These are phyloP conservation scores for Papilio protenor DNA, from an alignment of 2,888 invertebrate genomes.

Conservation along the genomic window DNA sequence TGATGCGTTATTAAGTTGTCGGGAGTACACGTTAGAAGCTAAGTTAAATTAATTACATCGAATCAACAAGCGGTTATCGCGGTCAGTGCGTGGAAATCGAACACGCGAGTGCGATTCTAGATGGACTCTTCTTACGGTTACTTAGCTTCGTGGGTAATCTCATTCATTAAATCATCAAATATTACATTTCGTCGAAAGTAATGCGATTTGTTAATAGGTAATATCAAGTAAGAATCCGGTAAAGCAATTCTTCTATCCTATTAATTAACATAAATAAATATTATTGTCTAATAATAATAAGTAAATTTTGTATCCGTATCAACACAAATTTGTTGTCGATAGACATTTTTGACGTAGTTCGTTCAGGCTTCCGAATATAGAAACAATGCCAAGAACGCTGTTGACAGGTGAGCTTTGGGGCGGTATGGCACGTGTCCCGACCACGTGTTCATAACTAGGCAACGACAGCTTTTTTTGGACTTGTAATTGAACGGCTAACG, in stretches of 20 bases:
- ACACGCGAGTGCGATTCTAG: slow-evolving; percentile 63
- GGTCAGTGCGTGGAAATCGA: slow-evolving; percentile 73
- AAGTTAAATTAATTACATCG: slow-evolving; percentile 75
- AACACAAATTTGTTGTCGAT: neutral
- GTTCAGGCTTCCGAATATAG: slow-evolving; percentile 36
- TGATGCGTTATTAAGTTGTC: slow-evolving; percentile 52
- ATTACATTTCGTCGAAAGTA: slow-evolving; percentile 1
- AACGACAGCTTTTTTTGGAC: slow-evolving; percentile 59
- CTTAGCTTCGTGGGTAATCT: slow-evolving; percentile 43
- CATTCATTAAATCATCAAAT: slow-evolving; percentile 9
- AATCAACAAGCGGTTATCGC: slow-evolving; percentile 72
- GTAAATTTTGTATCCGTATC: too few relatives aligned
- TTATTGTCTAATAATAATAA: too few relatives aligned
- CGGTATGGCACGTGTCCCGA: slow-evolving; percentile 35
- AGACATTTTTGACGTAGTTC: slow-evolving; percentile 7
- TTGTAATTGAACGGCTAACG: slow-evolving; percentile 49
- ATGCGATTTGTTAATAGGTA: neutral
- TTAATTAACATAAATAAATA: too few relatives aligned
- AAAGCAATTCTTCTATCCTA: too few relatives aligned
- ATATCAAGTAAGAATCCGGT: too few relatives aligned
- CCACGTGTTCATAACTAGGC: slow-evolving; percentile 28
- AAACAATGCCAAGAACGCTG: slow-evolving; percentile 33
- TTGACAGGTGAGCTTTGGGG: slow-evolving; percentile 26
- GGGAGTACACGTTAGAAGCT: slow-evolving; percentile 60
- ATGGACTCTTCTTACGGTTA: slow-evolving; percentile 58